A percentile compares a stretch with the other conserved stretches of the same genome.
Conservation (phyloP, 2,888 invertebrate genomes). For the Polydrusus tereticollis region DNA sequence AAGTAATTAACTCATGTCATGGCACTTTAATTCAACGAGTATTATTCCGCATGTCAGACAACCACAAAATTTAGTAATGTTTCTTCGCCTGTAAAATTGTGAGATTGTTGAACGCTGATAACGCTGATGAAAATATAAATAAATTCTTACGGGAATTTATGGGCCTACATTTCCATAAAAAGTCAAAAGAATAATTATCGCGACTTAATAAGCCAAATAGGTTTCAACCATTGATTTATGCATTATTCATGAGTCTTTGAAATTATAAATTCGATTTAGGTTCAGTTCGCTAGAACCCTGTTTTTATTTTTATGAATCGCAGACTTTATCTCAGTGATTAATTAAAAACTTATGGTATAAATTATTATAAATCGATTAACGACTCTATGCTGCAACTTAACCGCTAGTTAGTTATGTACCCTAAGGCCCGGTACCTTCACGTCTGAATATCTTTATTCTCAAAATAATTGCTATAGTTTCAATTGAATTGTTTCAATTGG, state of each 20-base stretch:
- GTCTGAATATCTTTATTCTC: no score
- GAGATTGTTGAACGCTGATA: slow-evolving; percentile 20
- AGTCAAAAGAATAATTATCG: slow-evolving; percentile 6
- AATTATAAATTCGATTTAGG: slow-evolving; percentile 6
- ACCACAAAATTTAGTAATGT: slow-evolving; percentile 24
- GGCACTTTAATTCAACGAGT: slow-evolving; percentile 19
- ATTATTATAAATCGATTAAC: background rate
- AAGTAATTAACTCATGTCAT: slow-evolving; percentile 21
- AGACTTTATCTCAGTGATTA: slow-evolving; percentile 3
- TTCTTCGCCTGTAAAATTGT: slow-evolving; percentile 25
- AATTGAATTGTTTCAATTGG: no score
- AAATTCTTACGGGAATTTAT: slow-evolving; percentile 10
- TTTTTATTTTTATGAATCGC: background rate
- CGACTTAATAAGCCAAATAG: slow-evolving; percentile 16
- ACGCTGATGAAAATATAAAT: slow-evolving; percentile 25
- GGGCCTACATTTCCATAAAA: slow-evolving; percentile 12
- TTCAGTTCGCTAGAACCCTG: background rate
- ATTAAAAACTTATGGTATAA: background rate
- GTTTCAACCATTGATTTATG: background rate
- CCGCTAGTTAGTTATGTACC: no score
- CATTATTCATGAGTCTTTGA: slow-evolving; percentile 8
- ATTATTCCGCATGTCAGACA: slow-evolving; percentile 25
- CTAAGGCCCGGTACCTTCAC: no score
- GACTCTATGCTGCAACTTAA: background rate
- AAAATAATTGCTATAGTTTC: no score